Conservation (phyloP, 2,113 vertebrate genomes). For the Alosa alosa region DNA sequence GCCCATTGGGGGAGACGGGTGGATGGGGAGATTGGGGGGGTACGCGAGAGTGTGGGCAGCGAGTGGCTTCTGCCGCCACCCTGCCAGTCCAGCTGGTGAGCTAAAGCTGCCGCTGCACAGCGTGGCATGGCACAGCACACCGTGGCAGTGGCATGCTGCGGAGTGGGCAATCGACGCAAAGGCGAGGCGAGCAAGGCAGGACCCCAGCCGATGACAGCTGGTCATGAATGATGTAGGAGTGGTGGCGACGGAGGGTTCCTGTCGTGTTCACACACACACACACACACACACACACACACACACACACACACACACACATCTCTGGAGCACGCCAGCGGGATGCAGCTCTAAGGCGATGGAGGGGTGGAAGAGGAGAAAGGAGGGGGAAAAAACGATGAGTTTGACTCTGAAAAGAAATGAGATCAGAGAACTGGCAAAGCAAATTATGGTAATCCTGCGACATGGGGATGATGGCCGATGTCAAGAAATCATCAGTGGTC, state of each 20-base stretch:
- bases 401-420: neutral
- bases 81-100: conserved; percentile 2
- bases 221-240: conserved; percentile 56
- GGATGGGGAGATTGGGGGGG: no score
- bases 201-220: conserved; percentile 46
- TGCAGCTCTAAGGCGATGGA: neutral
- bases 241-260: conserved; percentile 43
- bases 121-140: no score
- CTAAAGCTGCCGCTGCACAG: neutral
- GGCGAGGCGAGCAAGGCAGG: neutral
- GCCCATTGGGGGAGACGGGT: neutral
- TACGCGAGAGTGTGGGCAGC: neutral
- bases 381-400: neutral
- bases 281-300: neutral
- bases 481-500: conserved; percentile 8
- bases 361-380: neutral
- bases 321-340: neutral
- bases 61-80: neutral
- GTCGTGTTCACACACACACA: conserved; percentile 41
- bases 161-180: conserved; percentile 18
- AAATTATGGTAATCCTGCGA: conserved; percentile 5
- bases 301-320: neutral
- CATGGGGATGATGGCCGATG: conserved; percentile 9
- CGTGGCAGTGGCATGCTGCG: conserved; percentile 26
- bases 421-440: neutral